Evolutionary conservation across 2,113 vertebrate genomes (phyloP).

Genomic region (Nothocercus nigrocapillus): DNA sequence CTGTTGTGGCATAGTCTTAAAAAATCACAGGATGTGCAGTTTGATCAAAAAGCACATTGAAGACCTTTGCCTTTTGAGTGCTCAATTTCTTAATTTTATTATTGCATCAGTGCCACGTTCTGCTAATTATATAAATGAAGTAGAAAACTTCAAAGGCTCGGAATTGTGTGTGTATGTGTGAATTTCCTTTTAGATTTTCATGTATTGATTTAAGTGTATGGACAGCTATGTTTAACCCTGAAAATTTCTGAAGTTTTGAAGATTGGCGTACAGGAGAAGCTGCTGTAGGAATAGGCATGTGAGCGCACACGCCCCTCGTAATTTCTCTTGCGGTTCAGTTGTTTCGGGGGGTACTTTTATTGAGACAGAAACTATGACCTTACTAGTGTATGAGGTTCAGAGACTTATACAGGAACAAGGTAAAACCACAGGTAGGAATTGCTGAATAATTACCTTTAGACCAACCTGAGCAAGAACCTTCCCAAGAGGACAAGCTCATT

Average conservation of each 20-base stretch:
- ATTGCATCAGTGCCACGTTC: neutral
- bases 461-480: constrained; percentile 79
- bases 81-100: neutral
- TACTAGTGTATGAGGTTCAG: constrained; percentile 73
- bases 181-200: neutral
- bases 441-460: constrained; percentile 87
- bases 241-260: neutral
- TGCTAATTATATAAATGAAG: neutral
- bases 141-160: neutral
- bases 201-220: neutral
- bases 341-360: constrained; percentile 45
- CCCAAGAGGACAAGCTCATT: constrained; percentile 83
- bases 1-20: neutral
- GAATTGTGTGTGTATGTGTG: neutral
- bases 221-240: neutral
- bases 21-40: neutral
- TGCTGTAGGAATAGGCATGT: neutral
- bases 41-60: neutral
- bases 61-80: neutral
- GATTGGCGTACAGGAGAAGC: neutral
- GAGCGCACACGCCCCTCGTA: neutral
- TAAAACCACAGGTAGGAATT: constrained; percentile 83
- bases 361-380: constrained; percentile 72
- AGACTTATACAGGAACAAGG: constrained; percentile 72
- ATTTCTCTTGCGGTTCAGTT: constrained; percentile 23